Conservation (phyloP, 1,140 invertebrate genomes). For the Gonioctena quinquepunctata region DNA sequence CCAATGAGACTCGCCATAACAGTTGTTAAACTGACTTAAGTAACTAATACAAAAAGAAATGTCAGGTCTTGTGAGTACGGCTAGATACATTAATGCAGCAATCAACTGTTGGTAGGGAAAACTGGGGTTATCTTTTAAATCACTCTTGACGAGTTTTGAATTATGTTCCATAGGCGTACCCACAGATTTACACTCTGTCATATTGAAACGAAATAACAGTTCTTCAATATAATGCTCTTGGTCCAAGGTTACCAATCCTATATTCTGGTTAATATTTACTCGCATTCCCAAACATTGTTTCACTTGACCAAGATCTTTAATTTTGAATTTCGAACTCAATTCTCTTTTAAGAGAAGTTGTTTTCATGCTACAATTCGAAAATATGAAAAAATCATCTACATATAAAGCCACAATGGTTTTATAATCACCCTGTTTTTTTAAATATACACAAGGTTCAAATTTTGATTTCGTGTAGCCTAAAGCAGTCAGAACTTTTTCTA, state of each 20-base stretch:
- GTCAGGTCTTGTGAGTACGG: constrained; percentile 56
- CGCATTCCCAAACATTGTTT: constrained; percentile 35
- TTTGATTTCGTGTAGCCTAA: constrained; percentile 43
- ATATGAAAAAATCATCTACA: constrained; percentile 53
- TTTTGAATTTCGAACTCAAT: constrained; percentile 33
- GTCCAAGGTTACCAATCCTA: constrained; percentile 9
- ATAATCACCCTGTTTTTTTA: constrained; percentile 31
- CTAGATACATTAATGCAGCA: constrained; percentile 56
- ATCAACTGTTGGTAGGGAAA: constrained; percentile 52
- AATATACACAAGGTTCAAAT: constrained; percentile 50
- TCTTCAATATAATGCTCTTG: constrained; percentile 37
- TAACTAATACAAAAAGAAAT: constrained; percentile 55
- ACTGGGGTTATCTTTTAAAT: constrained; percentile 11
- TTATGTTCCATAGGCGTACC: constrained; percentile 30
- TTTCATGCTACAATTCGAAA: constrained; percentile 41
- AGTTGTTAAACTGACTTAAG: constrained; percentile 52
- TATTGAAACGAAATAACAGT: constrained; percentile 11
- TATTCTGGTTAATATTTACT: neutral
- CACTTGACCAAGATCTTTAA: constrained; percentile 34
- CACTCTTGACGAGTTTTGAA: constrained; percentile 7
- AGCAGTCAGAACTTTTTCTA: constrained; percentile 46
- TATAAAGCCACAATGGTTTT: constrained; percentile 46
- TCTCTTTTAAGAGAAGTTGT: constrained; percentile 28
- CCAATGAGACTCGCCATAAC: constrained; percentile 48
- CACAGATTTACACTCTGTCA: constrained; percentile 27